Conservation (phyloP, 2,113 vertebrate genomes). For the Otocyon megalotis region DNA sequence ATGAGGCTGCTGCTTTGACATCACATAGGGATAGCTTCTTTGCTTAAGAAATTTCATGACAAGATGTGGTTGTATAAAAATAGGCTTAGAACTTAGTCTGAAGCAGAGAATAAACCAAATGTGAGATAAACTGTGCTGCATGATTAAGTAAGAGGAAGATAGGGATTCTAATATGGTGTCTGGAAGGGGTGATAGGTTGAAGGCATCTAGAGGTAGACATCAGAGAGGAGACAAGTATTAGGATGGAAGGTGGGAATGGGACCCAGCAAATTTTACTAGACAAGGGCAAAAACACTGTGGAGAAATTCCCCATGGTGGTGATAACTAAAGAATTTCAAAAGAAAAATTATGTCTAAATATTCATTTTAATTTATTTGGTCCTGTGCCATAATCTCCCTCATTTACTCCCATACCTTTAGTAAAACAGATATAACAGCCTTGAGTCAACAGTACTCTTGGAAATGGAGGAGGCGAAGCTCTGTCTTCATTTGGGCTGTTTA, state of each 20-base stretch:
- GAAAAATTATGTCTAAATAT: not conserved
- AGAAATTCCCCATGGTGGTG: not conserved
- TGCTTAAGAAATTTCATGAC: conserved; percentile 4
- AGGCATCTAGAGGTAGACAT: not conserved
- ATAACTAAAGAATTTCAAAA: not conserved
- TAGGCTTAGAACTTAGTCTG: conserved; percentile 2
- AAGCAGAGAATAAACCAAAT: not conserved
- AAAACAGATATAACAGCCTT: not conserved
- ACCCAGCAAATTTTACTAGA: not conserved
- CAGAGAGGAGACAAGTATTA: not conserved
- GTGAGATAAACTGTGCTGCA: not conserved
- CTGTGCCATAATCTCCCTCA: not conserved
- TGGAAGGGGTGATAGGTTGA: not conserved
- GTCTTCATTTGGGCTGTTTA: not conserved
- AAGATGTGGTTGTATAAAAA: not conserved
- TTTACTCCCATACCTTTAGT: not conserved
- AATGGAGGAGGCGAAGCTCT: not conserved
- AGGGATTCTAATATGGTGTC: not conserved
- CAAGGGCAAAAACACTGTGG: not conserved
- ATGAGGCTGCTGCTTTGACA: not conserved
- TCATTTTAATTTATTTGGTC: not conserved
- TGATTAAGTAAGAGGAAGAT: not conserved
- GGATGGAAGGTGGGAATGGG: not conserved
- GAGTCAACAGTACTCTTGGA: not conserved
- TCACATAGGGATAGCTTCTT: not conserved